Evolutionary conservation across 2,888 invertebrate species (phyloP), one percentile per base, ranked within the genome.

Genomic region (Pomacea canaliculata): DNA sequence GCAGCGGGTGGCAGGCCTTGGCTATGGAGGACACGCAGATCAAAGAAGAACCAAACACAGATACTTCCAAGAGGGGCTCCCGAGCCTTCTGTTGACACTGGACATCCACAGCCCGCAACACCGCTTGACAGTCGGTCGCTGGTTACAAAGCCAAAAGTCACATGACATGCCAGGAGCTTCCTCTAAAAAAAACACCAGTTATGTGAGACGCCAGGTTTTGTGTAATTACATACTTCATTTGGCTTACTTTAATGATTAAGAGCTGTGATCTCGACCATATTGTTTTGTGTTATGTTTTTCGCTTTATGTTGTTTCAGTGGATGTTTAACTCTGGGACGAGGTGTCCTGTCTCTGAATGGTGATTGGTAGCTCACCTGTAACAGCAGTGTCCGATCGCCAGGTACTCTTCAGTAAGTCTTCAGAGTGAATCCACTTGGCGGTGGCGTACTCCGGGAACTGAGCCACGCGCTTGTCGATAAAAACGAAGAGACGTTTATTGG

Each of bases 401-500:
- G 80, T 80, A 72, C 78, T 78, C 9, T 63, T 69, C 9, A 76
- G 62, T 23, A 76, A 67, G 19, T 67, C 27, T 23, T 78, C 80
- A 56, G 71, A 76, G 27, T 80, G 80, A 23, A 80, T 80, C 80
- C 80, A 80, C n/a, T 63, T 70, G 68, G 74, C 12, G 12, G 65
- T 49, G 23, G 13, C 19, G 65, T 78, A 78, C 1, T 23, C 37
- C 48, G 51, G 37, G n/a, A 18, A 5, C 1, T 27, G 7, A 19
- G 49, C 19, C 7, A 73, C 71, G 7, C 48, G 51, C 9, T 68
- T 67, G n/a, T 76, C 75, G 23, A 80, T 74, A 70, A 78, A 72
- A 23, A 80, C 77, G 66, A 80, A 80, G 23, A 80, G 60, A 10
- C 80, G 71, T 46, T 70, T 56, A 69, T 80, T 78, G 59, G 70